These are phyloP conservation scores for Micromesistius poutassou DNA, from an alignment of 2,797 vertebrate species.

Conservation along the genomic window DNA sequence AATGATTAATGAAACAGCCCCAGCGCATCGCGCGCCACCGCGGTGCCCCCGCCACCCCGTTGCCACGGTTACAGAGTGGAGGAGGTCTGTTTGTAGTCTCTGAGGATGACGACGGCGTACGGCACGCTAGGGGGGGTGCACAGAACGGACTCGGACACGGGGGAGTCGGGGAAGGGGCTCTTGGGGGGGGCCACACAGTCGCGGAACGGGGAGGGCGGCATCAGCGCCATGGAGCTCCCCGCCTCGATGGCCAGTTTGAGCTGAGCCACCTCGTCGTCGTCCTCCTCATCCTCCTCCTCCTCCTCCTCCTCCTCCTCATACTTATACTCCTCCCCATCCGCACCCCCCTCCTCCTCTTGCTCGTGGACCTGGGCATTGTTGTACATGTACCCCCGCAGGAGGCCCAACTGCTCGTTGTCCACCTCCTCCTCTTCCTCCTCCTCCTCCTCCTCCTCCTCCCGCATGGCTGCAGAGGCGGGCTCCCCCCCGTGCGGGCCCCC, in stretches of 20 bases:
- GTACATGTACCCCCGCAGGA: slow-evolving; percentile 87
- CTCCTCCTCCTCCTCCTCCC: slow-evolving; percentile 72
- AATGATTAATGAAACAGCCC: not conserved
- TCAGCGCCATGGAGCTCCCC: slow-evolving; percentile 79
- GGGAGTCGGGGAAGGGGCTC: slow-evolving; percentile 85
- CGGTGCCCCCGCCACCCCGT: not conserved
- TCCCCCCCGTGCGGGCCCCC: slow-evolving; percentile 73
- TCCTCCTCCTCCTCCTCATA: slow-evolving; percentile 55
- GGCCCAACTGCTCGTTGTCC: slow-evolving; percentile 84
- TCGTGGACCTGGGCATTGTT: slow-evolving; percentile 82
- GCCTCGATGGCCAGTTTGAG: slow-evolving; percentile 79
- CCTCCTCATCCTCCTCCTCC: slow-evolving; percentile 55
- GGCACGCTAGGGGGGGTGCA: slow-evolving; percentile 83
- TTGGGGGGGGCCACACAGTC: slow-evolving; percentile 81
- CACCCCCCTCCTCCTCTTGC: slow-evolving; percentile 58
- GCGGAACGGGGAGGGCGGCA: slow-evolving; percentile 92
- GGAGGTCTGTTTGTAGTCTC: slow-evolving; percentile 92
- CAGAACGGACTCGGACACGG: slow-evolving; percentile 88
- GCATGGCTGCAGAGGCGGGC: slow-evolving; percentile 53
- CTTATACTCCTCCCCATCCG: slow-evolving; percentile 68
- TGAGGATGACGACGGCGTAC: slow-evolving; percentile 89
- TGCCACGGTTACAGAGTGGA: slow-evolving; percentile 84
- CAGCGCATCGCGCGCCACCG: no score
- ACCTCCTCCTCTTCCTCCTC: slow-evolving; percentile 64
- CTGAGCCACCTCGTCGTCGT: slow-evolving; percentile 70